Percentiles rank a stretch among this genome's conserved stretches.
Conservation (phyloP, 2,797 vertebrate species). For the Pagetopsis macropterus region DNA sequence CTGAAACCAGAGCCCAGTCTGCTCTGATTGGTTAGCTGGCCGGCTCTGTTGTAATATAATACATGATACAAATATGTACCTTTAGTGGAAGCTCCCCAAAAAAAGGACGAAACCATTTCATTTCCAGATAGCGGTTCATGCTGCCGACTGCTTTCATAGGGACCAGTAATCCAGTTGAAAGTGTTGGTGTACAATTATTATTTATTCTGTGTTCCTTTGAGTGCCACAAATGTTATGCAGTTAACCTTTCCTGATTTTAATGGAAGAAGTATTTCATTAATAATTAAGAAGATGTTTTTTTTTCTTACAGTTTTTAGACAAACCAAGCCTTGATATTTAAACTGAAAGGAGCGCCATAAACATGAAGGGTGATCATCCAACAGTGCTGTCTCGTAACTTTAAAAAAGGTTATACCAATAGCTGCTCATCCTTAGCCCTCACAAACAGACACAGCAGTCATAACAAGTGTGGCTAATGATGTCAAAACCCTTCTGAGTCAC, state of each 20-base stretch:
- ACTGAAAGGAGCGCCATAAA: neutral
- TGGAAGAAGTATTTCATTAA: too few species aligned
- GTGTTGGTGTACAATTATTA: neutral
- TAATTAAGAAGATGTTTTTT: too few species aligned
- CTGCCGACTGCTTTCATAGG: neutral
- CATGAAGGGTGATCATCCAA: neutral
- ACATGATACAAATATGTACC: too few species aligned
- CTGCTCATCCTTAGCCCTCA: neutral
- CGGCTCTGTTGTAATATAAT: too few species aligned
- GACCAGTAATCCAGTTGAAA: neutral
- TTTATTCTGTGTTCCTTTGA: too few species aligned
- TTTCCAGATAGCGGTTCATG: neutral
- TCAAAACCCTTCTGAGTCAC: slow-evolving; percentile 25
- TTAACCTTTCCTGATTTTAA: too few species aligned
- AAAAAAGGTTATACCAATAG: neutral
- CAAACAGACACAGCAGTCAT: neutral
- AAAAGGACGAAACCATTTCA: neutral
- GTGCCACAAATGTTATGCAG: neutral
- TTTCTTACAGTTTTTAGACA: too few species aligned
- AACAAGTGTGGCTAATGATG: neutral
- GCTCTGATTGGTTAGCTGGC: too few species aligned
- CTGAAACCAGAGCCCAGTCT: too few species aligned
- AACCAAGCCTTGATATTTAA: neutral
- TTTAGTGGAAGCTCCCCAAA: too few species aligned
- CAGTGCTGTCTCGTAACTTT: neutral